Percentiles rank a stretch among this genome's conserved stretches.
These are phyloP conservation scores for Ischnura elegans DNA, from an alignment of 2,888 invertebrate genomes.

Conservation along the genomic window DNA sequence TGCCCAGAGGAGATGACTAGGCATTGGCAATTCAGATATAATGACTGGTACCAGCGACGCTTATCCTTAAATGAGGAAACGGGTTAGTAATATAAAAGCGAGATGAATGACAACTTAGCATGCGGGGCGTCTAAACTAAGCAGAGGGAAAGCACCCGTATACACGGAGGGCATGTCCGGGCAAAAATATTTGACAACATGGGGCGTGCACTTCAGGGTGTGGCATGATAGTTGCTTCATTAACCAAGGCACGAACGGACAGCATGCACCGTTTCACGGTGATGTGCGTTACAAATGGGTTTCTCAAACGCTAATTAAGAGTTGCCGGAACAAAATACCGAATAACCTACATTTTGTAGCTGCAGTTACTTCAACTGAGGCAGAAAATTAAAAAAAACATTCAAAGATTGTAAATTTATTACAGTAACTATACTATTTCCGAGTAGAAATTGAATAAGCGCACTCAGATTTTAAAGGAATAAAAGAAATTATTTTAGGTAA, in stretches of 20 bases:
- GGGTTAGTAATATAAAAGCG: neutral
- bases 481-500: no score
- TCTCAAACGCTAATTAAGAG: neutral
- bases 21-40: no score
- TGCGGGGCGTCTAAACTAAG: neutral
- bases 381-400: no score
- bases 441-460: no score
- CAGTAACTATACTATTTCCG: no score
- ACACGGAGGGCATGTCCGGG: slow-evolving; percentile 6
- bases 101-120: neutral
- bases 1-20: no score
- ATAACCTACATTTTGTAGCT: no score
- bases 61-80: slow-evolving; percentile 1
- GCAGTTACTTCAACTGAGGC: no score
- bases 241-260: neutral
- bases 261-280: neutral
- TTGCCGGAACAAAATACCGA: neutral
- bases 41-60: neutral
- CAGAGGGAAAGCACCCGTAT: neutral
- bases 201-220: neutral
- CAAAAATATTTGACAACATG: neutral
- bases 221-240: neutral
- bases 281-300: neutral
- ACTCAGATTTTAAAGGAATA: no score
- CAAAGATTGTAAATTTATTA: no score